Percentiles rank a stretch among this genome's conserved stretches.
These are phyloP conservation scores for Heterochromis multidens DNA, from an alignment of 2,113 vertebrate species.

Conservation along the genomic window DNA sequence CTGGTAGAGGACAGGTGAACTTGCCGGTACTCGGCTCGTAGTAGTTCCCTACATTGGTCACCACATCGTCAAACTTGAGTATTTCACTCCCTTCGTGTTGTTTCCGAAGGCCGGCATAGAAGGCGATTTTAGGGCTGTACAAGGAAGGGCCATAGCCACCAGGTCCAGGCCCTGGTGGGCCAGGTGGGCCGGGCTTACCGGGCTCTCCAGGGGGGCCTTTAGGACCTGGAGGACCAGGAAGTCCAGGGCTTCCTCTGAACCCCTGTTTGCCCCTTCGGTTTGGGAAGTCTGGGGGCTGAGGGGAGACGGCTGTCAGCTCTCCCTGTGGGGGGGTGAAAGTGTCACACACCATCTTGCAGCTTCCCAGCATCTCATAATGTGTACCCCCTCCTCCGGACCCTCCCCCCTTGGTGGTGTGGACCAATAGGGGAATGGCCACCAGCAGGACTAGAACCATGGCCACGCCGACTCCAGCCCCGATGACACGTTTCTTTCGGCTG, in stretches of 20 bases:
- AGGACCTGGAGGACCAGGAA: conserved; percentile 85
- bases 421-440: conserved; percentile 93
- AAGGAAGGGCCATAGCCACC: conserved; percentile 85
- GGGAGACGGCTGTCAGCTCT: conserved; percentile 80
- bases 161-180: conserved; percentile 86
- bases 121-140: conserved; percentile 93
- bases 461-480: conserved; percentile 90
- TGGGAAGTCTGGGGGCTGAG: conserved; percentile 79
- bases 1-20: conserved; percentile 93
- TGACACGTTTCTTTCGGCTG: conserved; percentile 90
- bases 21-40: conserved; percentile 94
- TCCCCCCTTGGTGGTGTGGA: conserved; percentile 87
- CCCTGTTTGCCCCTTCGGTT: conserved; percentile 85
- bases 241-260: conserved; percentile 82
- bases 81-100: conserved; percentile 95
- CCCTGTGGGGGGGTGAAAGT: conserved; percentile 83
- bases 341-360: conserved; percentile 92
- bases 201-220: conserved; percentile 87
- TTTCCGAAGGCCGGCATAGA: conserved; percentile 91
- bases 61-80: conserved; percentile 94
- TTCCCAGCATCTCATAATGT: conserved; percentile 89
- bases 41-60: conserved; percentile 97
- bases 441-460: conserved; percentile 94
- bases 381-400: conserved; percentile 80
- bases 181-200: conserved; percentile 85